Evolutionary conservation across 2,888 invertebrate species (phyloP).

Genomic region (Clivina fossor): DNA sequence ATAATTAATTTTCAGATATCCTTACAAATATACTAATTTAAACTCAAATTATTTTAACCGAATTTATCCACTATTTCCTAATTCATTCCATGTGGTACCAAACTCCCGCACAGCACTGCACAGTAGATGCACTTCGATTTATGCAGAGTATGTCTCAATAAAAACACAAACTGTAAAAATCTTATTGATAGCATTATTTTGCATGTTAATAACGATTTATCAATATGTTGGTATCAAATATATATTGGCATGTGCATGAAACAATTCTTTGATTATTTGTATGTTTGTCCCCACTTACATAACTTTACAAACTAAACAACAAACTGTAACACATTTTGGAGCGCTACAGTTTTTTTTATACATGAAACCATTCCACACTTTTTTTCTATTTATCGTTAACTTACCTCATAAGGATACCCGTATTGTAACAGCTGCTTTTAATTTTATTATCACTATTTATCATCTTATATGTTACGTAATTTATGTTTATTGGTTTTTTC

Average conservation of each 20-base stretch:
- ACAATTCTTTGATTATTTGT: slow-evolving; percentile 16
- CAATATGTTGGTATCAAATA: slow-evolving; percentile 5
- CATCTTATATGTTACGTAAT: slow-evolving; percentile 20
- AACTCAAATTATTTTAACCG: slow-evolving; percentile 26
- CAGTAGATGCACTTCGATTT: slow-evolving; percentile 32
- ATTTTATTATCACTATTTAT: slow-evolving; percentile 3
- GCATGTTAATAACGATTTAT: slow-evolving; percentile 21
- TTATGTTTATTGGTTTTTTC: slow-evolving; percentile 20
- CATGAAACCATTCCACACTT: slow-evolving; percentile 21
- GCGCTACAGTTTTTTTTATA: slow-evolving; percentile 22
- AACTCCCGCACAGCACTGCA: slow-evolving; percentile 27
- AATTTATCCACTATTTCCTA: slow-evolving; percentile 1
- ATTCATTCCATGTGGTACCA: background rate
- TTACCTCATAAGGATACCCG: slow-evolving; percentile 12
- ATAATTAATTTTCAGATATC: slow-evolving; percentile 31
- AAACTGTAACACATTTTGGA: slow-evolving; percentile 30
- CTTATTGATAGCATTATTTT: slow-evolving; percentile 23
- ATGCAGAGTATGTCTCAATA: slow-evolving; percentile 24
- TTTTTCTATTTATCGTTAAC: slow-evolving; percentile 10
- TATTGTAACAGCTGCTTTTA: slow-evolving; percentile 26
- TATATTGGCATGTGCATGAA: slow-evolving; percentile 19
- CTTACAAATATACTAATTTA: slow-evolving; percentile 17
- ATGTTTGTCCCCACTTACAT: slow-evolving; percentile 24
- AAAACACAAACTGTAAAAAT: slow-evolving; percentile 21
- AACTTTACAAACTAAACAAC: slow-evolving; percentile 18